Percentiles rank a stretch among this genome's conserved stretches.
Conservation (phyloP, 2,797 vertebrate species). For the Sebastes oblongus region DNA sequence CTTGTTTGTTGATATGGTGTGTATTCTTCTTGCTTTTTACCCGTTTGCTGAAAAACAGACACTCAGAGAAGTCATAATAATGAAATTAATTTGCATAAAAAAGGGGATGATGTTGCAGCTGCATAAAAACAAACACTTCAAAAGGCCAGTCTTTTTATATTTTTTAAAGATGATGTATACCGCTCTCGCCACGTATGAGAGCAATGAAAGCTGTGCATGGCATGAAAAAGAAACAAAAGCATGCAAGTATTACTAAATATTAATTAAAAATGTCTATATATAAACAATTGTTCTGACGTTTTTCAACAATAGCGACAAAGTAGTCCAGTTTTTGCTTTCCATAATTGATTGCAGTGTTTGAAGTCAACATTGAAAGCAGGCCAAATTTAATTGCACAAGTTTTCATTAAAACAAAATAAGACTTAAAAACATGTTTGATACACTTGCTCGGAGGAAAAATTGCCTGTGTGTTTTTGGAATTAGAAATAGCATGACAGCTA, state of each 20-base stretch:
- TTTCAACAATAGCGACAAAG: constrained; percentile 45
- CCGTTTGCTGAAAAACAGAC: constrained; percentile 22
- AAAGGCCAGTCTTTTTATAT: constrained; percentile 14
- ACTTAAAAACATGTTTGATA: constrained; percentile 42
- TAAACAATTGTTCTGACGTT: constrained; percentile 17
- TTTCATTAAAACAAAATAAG: constrained; percentile 36
- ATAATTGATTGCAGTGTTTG: constrained; percentile 55
- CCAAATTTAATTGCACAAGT: constrained; percentile 27
- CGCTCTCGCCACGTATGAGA: constrained; percentile 15
- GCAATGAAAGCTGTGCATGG: constrained; percentile 25
- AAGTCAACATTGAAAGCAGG: constrained; percentile 47
- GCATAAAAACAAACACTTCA: constrained; percentile 49
- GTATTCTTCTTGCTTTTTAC: constrained; percentile 25
- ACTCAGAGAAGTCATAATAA: constrained; percentile 32
- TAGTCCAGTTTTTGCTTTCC: constrained; percentile 18
- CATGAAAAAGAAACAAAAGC: constrained; percentile 42
- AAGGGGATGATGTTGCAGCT: constrained; percentile 6
- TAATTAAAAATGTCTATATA: constrained; percentile 38
- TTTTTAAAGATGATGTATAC: constrained; percentile 22
- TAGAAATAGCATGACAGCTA: constrained; percentile 58
- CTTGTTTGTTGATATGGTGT: constrained; percentile 45
- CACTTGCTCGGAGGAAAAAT: constrained; percentile 36
- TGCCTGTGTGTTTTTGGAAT: constrained; percentile 46
- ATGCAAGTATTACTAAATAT: constrained; percentile 28
- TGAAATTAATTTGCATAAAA: constrained; percentile 56